Evolutionary conservation across 2,113 vertebrate species (phyloP).

Genomic region (Podiceps cristatus): DNA sequence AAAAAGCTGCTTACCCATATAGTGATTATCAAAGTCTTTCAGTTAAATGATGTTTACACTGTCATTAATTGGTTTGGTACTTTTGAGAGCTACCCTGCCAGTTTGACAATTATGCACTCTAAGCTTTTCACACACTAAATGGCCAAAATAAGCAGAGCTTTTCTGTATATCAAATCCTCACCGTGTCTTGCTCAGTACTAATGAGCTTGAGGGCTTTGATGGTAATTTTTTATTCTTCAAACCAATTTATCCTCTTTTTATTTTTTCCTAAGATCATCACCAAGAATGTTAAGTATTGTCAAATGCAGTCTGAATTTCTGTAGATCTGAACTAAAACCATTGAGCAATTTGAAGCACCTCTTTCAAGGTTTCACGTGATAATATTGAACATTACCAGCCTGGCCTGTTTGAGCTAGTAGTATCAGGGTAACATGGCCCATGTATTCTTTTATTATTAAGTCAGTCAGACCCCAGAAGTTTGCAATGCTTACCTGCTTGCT

Average conservation of each 20-base stretch:
- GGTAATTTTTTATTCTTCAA: background rate
- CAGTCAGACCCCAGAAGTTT: background rate
- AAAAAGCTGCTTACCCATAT: background rate
- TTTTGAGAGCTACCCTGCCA: conserved; percentile 4
- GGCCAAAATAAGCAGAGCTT: background rate
- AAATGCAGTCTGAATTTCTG: background rate
- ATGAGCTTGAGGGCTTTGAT: background rate
- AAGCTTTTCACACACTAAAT: background rate
- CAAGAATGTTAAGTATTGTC: background rate
- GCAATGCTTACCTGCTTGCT: background rate
- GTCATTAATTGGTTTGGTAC: conserved; percentile 15
- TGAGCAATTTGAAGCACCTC: background rate
- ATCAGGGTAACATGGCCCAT: background rate
- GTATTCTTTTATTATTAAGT: background rate
- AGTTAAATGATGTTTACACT: conserved; percentile 14
- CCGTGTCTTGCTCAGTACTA: background rate
- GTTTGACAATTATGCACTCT: background rate
- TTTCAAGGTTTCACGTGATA: background rate
- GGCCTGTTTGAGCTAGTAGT: background rate
- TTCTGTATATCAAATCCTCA: background rate
- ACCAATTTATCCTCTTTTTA: background rate
- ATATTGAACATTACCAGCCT: background rate
- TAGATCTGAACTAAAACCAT: background rate
- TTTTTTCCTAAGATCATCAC: background rate
- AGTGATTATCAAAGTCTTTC: background rate